Evolutionary conservation across 2,113 vertebrate genomes (phyloP).

Genomic region (Trogon surrucura): DNA sequence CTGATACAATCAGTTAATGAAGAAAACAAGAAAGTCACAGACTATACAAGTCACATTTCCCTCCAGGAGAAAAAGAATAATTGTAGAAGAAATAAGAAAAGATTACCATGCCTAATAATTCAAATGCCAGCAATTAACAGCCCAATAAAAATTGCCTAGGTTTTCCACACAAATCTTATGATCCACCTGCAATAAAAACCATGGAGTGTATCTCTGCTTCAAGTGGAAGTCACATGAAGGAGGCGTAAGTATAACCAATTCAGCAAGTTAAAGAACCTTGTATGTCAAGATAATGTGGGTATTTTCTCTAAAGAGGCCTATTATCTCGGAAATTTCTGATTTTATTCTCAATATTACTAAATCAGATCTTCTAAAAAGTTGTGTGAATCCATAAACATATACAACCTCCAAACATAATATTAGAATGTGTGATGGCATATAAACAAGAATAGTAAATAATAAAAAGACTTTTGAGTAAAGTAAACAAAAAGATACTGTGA

Average conservation of each 20-base stretch:
- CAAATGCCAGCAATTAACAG: constrained; percentile 33
- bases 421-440: not conserved
- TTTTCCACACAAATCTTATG: constrained; percentile 38
- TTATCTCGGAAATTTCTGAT: constrained; percentile 10
- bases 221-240: constrained; percentile 36
- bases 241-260: not conserved
- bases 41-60: not conserved
- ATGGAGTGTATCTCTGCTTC: constrained; percentile 26
- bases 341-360: constrained; percentile 27
- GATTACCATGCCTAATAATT: constrained; percentile 23
- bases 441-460: not conserved
- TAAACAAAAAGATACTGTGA: not conserved
- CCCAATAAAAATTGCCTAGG: constrained; percentile 4
- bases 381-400: not conserved
- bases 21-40: constrained; percentile 6
- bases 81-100: constrained; percentile 33
- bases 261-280: constrained; percentile 48
- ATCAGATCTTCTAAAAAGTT: not conserved
- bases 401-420: not conserved
- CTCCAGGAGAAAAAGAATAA: not conserved
- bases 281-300: not conserved
- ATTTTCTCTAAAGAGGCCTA: not conserved
- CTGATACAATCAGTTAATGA: not conserved
- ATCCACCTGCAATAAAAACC: constrained; percentile 36
- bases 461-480: not conserved